phyloP scores from a whole-genome alignment of 2,888 invertebrate genomes.

The Lymantria dispar region DNA sequence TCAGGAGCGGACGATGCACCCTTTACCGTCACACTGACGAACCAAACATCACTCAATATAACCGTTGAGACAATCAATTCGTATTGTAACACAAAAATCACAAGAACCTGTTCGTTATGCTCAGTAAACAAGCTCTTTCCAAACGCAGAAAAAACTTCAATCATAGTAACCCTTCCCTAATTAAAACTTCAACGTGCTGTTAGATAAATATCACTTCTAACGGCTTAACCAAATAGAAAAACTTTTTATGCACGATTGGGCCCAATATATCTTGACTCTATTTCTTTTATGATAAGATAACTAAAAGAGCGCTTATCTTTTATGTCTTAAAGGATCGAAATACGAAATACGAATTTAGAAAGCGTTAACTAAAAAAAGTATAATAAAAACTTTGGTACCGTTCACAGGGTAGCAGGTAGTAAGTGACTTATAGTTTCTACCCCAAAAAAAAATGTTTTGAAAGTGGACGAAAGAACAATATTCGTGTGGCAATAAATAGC shows the following conservation, averaged over 20 bases:
- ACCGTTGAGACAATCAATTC: slow-evolving; percentile 19
- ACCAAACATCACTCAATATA: slow-evolving; percentile 34
- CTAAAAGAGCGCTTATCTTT: slow-evolving; percentile 54
- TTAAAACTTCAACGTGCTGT: slow-evolving; percentile 24
- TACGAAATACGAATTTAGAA: slow-evolving; percentile 61
- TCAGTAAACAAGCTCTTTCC: slow-evolving; percentile 4
- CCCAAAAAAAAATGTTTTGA: slow-evolving; percentile 50
- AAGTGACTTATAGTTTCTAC: slow-evolving; percentile 44
- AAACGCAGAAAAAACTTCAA: slow-evolving; percentile 8
- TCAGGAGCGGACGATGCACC: slow-evolving; percentile 79
- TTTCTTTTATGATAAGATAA: slow-evolving; percentile 64
- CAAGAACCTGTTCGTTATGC: neutral
- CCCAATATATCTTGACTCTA: slow-evolving; percentile 48
- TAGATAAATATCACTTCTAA: slow-evolving; percentile 22
- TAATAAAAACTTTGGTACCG: slow-evolving; percentile 53
- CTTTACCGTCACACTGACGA: slow-evolving; percentile 50
- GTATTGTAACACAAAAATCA: slow-evolving; percentile 4
- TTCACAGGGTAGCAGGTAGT: slow-evolving; percentile 65
- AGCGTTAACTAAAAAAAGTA: slow-evolving; percentile 49
- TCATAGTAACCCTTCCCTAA: slow-evolving; percentile 23
- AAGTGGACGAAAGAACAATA: slow-evolving; percentile 56
- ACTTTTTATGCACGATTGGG: slow-evolving; percentile 35
- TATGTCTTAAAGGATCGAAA: slow-evolving; percentile 48
- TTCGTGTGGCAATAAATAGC: slow-evolving; percentile 60
- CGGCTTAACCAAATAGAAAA: slow-evolving; percentile 17